Conservation (phyloP, 2,797 vertebrate genomes). For the Mareca strepera region DNA sequence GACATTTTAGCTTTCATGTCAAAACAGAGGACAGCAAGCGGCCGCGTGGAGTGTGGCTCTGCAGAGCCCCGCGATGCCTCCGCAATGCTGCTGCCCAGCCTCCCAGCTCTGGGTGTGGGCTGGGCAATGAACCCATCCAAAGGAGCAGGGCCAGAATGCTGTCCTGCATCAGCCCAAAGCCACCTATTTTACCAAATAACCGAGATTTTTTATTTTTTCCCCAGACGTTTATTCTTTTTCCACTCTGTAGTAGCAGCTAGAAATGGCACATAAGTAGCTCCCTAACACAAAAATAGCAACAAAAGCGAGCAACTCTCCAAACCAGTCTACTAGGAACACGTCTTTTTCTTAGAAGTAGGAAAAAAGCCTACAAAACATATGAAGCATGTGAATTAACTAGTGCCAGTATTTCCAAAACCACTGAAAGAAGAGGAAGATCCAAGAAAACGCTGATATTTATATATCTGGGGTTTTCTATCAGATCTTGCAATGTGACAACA, state of each 20-base stretch:
- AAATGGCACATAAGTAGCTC: neutral
- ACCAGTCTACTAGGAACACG: slow-evolving; percentile 32
- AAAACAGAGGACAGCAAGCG: neutral
- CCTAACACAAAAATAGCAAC: neutral
- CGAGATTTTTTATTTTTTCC: neutral
- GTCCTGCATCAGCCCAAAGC: neutral
- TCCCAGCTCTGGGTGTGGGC: neutral
- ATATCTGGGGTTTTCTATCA: slow-evolving; percentile 80
- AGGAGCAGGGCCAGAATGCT: neutral
- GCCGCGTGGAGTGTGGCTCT: neutral
- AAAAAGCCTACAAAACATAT: slow-evolving; percentile 34
- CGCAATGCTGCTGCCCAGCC: neutral
- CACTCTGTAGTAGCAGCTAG: neutral
- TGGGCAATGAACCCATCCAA: neutral
- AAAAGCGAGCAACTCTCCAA: neutral
- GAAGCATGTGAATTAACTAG: slow-evolving; percentile 56
- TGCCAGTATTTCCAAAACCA: slow-evolving; percentile 57
- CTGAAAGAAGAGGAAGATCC: slow-evolving; percentile 68
- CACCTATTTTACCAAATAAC: neutral
- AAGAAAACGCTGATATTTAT: slow-evolving; percentile 76
- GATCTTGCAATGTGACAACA: slow-evolving; percentile 89
- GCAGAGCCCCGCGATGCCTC: neutral
- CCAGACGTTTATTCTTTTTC: neutral
- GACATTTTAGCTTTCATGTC: slow-evolving; percentile 50
- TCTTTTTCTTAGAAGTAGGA: slow-evolving; percentile 39